Evolutionary conservation across 2,888 invertebrate genomes (phyloP).

Genomic region (Leuctra nigra): DNA sequence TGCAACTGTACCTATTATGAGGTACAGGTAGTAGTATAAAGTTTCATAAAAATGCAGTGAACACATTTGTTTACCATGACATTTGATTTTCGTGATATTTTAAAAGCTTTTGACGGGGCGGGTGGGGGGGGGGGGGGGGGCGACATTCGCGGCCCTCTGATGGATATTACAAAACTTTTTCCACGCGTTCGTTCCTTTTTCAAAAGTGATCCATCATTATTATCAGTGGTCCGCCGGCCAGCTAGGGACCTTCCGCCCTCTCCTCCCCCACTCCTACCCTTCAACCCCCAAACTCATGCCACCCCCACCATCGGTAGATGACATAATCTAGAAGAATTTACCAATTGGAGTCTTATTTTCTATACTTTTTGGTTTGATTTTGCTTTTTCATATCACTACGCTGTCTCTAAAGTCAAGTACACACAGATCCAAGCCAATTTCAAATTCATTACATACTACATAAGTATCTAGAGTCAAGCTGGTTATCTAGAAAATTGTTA

Average conservation of each 20-base stretch:
- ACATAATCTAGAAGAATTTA: no score
- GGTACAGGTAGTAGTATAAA: no score
- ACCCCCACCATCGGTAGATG: no score
- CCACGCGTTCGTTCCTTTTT: slow-evolving; percentile 16
- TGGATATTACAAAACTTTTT: slow-evolving; percentile 28
- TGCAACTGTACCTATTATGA: no score
- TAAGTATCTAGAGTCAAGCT: no score
- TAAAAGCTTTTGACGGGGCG: slow-evolving; percentile 12
- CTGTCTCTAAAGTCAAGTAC: not conserved
- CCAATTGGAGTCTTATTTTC: no score
- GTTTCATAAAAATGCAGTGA: not conserved
- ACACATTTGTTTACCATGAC: slow-evolving; percentile 8
- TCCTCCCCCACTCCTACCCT: not conserved
- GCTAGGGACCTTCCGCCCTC: slow-evolving; percentile 9
- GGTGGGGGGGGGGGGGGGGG: not conserved
- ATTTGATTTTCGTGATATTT: slow-evolving; percentile 15
- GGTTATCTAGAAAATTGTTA: no score
- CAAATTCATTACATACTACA: no score
- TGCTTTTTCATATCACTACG: not conserved
- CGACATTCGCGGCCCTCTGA: slow-evolving; percentile 13
- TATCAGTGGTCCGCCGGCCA: slow-evolving; percentile 24
- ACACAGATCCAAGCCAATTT: no score
- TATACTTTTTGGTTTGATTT: no score
- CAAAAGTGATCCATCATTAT: slow-evolving; percentile 29
- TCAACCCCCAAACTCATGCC: no score